These are phyloP conservation scores for Eupithecia subumbrata DNA, from an alignment of 2,888 invertebrate genomes.

Conservation along the genomic window DNA sequence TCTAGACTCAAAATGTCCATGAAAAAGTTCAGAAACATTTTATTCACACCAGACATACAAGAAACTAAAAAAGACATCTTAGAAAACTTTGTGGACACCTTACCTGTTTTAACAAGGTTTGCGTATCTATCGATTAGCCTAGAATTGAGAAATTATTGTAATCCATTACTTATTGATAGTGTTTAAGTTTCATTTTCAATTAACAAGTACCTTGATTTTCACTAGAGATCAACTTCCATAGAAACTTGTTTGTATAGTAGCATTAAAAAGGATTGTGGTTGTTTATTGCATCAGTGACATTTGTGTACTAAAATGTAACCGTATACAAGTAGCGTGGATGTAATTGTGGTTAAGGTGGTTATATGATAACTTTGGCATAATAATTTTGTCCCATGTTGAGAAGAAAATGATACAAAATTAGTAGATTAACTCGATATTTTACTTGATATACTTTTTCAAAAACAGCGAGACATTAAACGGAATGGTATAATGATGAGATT, in stretches of 20 bases:
- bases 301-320: background rate
- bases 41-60: conserved; percentile 49
- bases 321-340: background rate
- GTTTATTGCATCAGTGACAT: background rate
- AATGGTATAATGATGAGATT: too few species aligned
- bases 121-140: conserved; percentile 53
- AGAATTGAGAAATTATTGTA: conserved; percentile 66
- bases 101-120: conserved; percentile 70
- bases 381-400: background rate
- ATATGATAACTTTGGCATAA: background rate
- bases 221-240: background rate
- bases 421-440: background rate
- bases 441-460: background rate
- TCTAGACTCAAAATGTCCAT: conserved; percentile 65
- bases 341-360: background rate
- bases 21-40: conserved; percentile 51
- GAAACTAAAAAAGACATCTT: conserved; percentile 63
- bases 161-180: conserved; percentile 12
- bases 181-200: conserved; percentile 8
- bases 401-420: background rate
- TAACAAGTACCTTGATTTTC: background rate
- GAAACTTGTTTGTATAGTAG: background rate
- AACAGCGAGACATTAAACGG: background rate
- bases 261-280: background rate
- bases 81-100: conserved; percentile 57